These are phyloP conservation scores for Eurystomus gularis DNA, from an alignment of 2,113 vertebrate species.

Conservation along the genomic window DNA sequence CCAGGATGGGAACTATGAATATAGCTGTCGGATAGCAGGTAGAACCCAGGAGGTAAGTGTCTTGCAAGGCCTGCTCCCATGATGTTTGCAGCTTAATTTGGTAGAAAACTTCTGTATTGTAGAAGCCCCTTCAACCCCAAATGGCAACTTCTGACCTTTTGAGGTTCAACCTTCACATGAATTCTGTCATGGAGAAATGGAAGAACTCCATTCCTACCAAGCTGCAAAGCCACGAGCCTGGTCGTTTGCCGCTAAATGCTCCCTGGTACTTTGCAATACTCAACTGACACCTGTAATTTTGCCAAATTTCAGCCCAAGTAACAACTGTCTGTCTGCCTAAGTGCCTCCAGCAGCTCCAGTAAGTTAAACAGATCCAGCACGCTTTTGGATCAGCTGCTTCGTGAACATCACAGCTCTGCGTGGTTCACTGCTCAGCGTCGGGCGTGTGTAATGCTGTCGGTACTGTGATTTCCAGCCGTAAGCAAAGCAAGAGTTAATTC, in stretches of 20 bases:
- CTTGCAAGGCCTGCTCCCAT: background rate
- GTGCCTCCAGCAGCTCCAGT: background rate
- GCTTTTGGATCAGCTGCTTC: background rate
- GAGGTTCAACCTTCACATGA: background rate
- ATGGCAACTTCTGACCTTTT: background rate
- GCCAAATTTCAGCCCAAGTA: background rate
- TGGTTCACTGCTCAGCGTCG: background rate
- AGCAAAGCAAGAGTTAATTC: slow-evolving; percentile 48
- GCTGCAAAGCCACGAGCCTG: background rate
- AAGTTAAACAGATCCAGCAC: background rate
- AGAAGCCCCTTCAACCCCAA: background rate
- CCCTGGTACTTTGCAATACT: background rate
- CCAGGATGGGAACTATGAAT: background rate
- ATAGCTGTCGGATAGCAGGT: background rate
- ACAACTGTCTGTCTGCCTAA: background rate
- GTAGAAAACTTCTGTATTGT: background rate
- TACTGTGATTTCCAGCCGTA: background rate
- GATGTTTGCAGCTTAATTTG: background rate
- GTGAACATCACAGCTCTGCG: background rate
- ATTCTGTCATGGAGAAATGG: background rate
- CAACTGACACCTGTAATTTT: background rate
- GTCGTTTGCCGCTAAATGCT: background rate
- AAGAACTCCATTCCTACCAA: background rate
- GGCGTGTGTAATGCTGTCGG: background rate
- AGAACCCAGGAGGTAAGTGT: background rate